These are phyloP conservation scores for Protomyctophum bolini DNA, from an alignment of 2,113 vertebrate species.

Conservation along the genomic window DNA sequence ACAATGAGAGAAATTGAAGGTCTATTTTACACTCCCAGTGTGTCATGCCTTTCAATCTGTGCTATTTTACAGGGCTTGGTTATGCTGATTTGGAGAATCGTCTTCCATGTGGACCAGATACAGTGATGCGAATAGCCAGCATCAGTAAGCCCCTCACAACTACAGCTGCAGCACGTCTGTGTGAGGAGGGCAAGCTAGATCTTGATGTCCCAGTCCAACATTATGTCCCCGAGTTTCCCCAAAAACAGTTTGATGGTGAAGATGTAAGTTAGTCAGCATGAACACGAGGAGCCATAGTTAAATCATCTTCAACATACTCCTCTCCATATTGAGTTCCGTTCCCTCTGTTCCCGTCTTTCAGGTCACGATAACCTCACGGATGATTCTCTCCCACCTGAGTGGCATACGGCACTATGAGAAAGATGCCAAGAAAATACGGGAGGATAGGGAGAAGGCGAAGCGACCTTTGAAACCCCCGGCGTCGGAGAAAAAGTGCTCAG, in stretches of 20 bases:
- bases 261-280: slow-evolving; percentile 81
- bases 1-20: too few relatives aligned
- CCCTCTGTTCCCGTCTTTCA: slow-evolving; percentile 54
- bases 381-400: slow-evolving; percentile 93
- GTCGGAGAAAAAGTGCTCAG: slow-evolving; percentile 64
- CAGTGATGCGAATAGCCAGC: slow-evolving; percentile 94
- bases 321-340: background rate
- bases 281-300: background rate
- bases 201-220: slow-evolving; percentile 92
- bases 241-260: slow-evolving; percentile 90
- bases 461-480: slow-evolving; percentile 71
- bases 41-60: slow-evolving; percentile 7
- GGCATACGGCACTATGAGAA: slow-evolving; percentile 98
- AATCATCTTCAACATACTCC: background rate
- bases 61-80: slow-evolving; percentile 82
- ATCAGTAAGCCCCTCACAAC: slow-evolving; percentile 96
- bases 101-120: slow-evolving; percentile 85
- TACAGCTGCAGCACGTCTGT: slow-evolving; percentile 88
- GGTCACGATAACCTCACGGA: slow-evolving; percentile 90
- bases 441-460: slow-evolving; percentile 84
- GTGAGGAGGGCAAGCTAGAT: slow-evolving; percentile 90
- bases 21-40: background rate
- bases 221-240: slow-evolving; percentile 95
- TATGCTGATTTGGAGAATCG: slow-evolving; percentile 95
- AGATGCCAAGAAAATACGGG: slow-evolving; percentile 88